Evolutionary conservation across 2,888 invertebrate genomes (phyloP).

Genomic region (Sabatieria punctata): DNA sequence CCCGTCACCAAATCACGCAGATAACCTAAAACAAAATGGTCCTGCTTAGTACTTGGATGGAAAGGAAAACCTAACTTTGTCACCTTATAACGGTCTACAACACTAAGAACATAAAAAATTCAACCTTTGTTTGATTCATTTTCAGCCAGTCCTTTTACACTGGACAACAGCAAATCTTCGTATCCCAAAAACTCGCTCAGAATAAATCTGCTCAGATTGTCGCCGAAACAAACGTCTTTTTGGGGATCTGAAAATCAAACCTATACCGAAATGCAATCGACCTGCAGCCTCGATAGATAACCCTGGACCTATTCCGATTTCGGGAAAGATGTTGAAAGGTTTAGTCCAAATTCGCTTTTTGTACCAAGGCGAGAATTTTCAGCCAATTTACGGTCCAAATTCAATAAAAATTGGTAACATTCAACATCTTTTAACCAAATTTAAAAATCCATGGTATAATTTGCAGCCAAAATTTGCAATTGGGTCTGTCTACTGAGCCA

Average conservation of each 20-base stretch:
- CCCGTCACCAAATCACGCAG: slow-evolving; percentile 81
- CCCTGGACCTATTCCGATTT: no score
- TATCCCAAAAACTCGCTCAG: slow-evolving; percentile 86
- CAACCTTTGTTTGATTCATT: slow-evolving; percentile 83
- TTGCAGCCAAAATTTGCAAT: neutral
- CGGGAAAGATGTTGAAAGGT: no score
- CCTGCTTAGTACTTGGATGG: no score
- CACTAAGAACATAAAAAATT: no score
- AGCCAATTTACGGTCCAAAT: neutral
- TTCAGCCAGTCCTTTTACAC: slow-evolving; percentile 82
- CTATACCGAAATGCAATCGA: no score
- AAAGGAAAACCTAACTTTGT: neutral
- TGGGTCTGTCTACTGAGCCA: slow-evolving; percentile 7
- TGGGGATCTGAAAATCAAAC: slow-evolving; percentile 62
- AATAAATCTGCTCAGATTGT: slow-evolving; percentile 68
- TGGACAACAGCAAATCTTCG: slow-evolving; percentile 88
- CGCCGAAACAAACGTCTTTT: slow-evolving; percentile 79
- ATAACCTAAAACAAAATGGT: slow-evolving; percentile 17
- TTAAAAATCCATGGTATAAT: slow-evolving; percentile 6
- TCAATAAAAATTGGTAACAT: slow-evolving; percentile 1
- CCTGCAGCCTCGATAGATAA: no score
- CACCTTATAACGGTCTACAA: no score
- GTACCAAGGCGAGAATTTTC: no score
- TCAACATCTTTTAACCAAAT: slow-evolving; percentile 2
- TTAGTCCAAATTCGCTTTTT: no score